Conservation (phyloP, 2,888 invertebrate genomes). For the Coelinius sp. region DNA sequence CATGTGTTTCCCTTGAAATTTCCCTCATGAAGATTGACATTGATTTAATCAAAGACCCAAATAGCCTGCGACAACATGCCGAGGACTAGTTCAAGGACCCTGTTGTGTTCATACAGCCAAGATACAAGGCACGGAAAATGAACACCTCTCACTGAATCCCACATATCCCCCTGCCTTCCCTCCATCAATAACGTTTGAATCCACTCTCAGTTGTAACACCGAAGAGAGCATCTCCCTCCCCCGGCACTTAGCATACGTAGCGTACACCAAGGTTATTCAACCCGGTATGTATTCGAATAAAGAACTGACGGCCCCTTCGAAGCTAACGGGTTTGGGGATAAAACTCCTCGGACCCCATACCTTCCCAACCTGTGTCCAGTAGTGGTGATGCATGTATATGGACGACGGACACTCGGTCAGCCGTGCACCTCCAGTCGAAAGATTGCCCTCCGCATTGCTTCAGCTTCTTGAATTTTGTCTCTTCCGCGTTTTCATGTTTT, state of each 20-base stretch:
- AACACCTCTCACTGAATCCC: neutral
- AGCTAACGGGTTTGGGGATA: conserved; percentile 50
- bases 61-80: conserved; percentile 45
- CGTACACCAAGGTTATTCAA: conserved; percentile 65
- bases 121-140: neutral
- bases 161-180: neutral
- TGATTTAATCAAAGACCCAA: too few species aligned
- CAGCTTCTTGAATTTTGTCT: conserved; percentile 30
- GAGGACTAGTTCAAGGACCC: conserved; percentile 50
- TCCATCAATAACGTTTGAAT: neutral
- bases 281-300: conserved; percentile 49
- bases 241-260: conserved; percentile 57
- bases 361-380: conserved; percentile 36
- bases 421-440: conserved; percentile 64
- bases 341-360: conserved; percentile 51
- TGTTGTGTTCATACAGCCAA: conserved; percentile 23
- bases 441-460: conserved; percentile 59
- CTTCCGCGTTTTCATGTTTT: conserved; percentile 14
- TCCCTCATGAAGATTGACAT: too few species aligned
- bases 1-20: too few species aligned
- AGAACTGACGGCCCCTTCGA: conserved; percentile 33
- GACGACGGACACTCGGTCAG: conserved; percentile 62
- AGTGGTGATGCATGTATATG: conserved; percentile 56
- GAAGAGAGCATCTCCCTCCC: neutral
- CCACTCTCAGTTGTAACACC: conserved; percentile 3